Percentiles rank a stretch among this genome's conserved stretches.
Conservation (phyloP, 2,113 vertebrate species). For the Albula goreensis region DNA sequence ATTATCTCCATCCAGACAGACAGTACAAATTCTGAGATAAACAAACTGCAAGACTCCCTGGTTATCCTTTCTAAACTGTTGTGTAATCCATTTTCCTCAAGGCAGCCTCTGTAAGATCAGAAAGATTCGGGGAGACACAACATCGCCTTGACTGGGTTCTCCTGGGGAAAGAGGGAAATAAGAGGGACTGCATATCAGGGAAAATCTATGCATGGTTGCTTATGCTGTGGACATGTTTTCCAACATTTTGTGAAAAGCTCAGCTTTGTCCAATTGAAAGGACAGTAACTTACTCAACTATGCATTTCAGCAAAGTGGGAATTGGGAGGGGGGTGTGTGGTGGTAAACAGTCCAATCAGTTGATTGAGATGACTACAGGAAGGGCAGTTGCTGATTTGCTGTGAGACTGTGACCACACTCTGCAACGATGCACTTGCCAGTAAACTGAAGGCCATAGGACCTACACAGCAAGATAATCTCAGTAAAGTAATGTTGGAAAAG, state of each 20-base stretch:
- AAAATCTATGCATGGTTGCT: background rate
- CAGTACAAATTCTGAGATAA: background rate
- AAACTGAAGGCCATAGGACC: background rate
- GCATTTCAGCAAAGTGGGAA: background rate
- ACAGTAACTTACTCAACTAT: background rate
- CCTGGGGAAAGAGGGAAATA: slow-evolving; percentile 16
- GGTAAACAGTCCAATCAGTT: slow-evolving; percentile 9
- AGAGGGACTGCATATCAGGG: background rate
- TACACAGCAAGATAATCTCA: slow-evolving; percentile 1
- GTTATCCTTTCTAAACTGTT: background rate
- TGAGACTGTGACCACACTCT: slow-evolving; percentile 15
- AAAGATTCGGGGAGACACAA: slow-evolving; percentile 12
- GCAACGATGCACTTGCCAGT: slow-evolving; percentile 12
- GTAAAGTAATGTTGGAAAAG: background rate
- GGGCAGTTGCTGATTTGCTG: slow-evolving; percentile 19
- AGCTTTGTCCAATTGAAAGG: background rate
- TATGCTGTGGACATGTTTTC: background rate
- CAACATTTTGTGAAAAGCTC: slow-evolving; percentile 8
- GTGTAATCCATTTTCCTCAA: background rate
- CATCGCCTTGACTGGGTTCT: slow-evolving; percentile 20
- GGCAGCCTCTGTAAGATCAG: background rate
- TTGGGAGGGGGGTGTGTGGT: background rate
- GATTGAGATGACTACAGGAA: slow-evolving; percentile 13
- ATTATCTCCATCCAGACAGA: background rate
- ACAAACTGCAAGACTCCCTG: background rate